These are phyloP conservation scores for Altica lythri DNA, from an alignment of 2,888 invertebrate genomes.

Conservation along the genomic window DNA sequence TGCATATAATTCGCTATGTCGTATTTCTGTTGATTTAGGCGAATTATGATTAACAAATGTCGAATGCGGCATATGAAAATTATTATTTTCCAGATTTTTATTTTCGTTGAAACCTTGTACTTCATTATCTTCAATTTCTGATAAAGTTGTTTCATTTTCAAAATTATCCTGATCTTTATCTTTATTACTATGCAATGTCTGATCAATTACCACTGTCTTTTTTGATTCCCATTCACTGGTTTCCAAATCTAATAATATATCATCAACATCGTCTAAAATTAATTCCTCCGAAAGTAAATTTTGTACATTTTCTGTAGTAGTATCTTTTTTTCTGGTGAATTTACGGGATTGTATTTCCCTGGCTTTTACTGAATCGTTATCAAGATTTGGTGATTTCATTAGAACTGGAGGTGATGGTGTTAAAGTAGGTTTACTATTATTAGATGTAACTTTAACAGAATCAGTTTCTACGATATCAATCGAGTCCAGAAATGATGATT, in stretches of 20 bases:
- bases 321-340: conserved; percentile 15
- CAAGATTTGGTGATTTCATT: conserved; percentile 1
- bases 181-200: too few species aligned
- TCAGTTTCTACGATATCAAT: conserved; percentile 20
- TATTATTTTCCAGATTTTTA: neutral
- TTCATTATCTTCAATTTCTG: too few species aligned
- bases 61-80: conserved; percentile 6
- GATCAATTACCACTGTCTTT: too few species aligned
- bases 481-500: conserved; percentile 29
- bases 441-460: conserved; percentile 9
- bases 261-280: too few species aligned
- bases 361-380: conserved; percentile 13
- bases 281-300: too few species aligned
- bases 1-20: conserved; percentile 2
- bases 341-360: conserved; percentile 16
- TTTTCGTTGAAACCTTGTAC: too few species aligned
- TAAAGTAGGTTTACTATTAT: neutral
- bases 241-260: too few species aligned
- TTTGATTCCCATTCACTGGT: too few species aligned
- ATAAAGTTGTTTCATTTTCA: too few species aligned
- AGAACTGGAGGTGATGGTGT: neutral
- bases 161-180: too few species aligned
- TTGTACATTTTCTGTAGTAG: too few species aligned
- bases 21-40: conserved; percentile 9
- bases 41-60: conserved; percentile 1